Percentiles rank a stretch among this genome's conserved stretches.
phyloP scores from a whole-genome alignment of 2,113 vertebrate species.

The Microcebus lehilahytsara region DNA sequence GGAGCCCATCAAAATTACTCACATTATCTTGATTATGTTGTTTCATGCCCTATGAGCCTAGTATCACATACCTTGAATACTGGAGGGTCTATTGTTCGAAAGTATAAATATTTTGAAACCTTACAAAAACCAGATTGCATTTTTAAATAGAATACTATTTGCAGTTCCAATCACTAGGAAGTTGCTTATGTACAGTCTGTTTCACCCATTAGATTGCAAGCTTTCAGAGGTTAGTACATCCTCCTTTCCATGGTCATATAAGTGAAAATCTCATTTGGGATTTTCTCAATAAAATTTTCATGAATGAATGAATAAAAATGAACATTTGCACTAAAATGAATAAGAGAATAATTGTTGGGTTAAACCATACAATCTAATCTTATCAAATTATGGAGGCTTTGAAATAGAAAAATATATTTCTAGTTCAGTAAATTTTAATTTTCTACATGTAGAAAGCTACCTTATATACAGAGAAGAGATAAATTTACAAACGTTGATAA shows the following conservation, averaged over 20 bases:
- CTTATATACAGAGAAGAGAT: neutral
- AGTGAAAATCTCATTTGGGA: neutral
- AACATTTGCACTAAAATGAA: neutral
- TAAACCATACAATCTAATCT: neutral
- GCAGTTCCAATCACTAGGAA: neutral
- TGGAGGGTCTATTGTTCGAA: neutral
- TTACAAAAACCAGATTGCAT: neutral
- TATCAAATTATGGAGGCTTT: neutral
- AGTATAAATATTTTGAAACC: neutral
- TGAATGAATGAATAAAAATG: neutral
- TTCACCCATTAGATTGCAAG: neutral
- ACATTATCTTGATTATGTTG: neutral
- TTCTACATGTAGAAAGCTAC: neutral
- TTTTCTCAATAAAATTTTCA: conserved; percentile 29
- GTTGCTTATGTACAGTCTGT: neutral
- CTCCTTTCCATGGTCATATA: neutral
- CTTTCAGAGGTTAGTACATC: neutral
- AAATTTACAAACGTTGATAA: neutral
- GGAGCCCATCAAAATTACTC: neutral
- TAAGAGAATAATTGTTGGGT: neutral
- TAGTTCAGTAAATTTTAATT: neutral
- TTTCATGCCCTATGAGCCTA: neutral
- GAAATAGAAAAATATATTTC: neutral
- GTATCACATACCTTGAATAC: neutral
- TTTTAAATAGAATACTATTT: neutral